Evolutionary conservation across 2,888 invertebrate genomes (phyloP).

Genomic region (Drosophila nigricruria): DNA sequence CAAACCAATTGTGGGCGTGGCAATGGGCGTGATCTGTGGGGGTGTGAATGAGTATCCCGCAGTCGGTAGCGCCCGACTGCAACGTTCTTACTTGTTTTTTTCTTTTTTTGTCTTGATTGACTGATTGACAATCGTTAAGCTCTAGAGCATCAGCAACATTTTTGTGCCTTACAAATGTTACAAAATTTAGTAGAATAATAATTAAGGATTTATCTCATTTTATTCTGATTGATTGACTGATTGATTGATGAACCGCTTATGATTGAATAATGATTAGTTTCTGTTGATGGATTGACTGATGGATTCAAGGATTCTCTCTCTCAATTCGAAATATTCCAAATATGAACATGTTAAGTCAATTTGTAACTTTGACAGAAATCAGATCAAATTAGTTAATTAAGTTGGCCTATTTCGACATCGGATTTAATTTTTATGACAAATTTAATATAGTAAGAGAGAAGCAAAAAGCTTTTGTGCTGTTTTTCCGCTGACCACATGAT

Average conservation of each 20-base stretch:
- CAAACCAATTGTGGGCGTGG: too few species aligned
- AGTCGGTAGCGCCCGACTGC: too few species aligned
- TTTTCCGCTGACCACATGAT: not conserved
- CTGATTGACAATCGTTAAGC: not conserved
- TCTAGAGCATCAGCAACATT: not conserved
- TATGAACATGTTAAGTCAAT: not conserved
- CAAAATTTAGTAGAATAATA: not conserved
- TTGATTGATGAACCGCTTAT: not conserved
- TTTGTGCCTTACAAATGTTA: not conserved
- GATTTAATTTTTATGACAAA: not conserved
- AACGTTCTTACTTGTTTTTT: too few species aligned
- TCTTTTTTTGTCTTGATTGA: too few species aligned
- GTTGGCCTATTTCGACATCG: not conserved
- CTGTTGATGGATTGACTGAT: not conserved
- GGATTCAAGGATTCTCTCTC: too few species aligned
- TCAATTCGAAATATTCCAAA: not conserved
- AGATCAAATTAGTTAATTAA: constrained; percentile 4
- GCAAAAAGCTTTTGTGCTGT: not conserved
- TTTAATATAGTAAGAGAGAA: not conserved
- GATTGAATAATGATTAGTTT: not conserved
- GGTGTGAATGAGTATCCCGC: too few species aligned
- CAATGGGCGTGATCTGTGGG: too few species aligned
- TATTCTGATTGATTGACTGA: not conserved
- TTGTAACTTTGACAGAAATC: not conserved
- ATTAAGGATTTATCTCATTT: not conserved